Evolutionary conservation across 2,113 vertebrate genomes (phyloP).

Genomic region (Lates calcarifer): DNA sequence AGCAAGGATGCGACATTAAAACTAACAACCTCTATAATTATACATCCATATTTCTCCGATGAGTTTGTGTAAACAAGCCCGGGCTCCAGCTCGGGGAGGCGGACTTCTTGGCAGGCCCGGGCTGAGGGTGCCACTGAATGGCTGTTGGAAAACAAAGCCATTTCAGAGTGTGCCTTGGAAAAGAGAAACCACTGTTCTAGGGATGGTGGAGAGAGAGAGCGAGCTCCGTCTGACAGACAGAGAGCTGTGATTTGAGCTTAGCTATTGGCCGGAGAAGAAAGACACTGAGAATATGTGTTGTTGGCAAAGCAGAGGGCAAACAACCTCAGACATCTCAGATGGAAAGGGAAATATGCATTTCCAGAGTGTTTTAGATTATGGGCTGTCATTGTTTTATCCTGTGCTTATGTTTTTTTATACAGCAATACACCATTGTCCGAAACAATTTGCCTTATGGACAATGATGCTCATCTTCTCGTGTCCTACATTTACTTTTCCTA

Average conservation of each 20-base stretch:
- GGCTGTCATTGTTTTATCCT: constrained; percentile 70
- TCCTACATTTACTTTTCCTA: constrained; percentile 69
- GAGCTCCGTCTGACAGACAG: constrained; percentile 70
- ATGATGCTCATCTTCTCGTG: constrained; percentile 45
- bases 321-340: constrained; percentile 79
- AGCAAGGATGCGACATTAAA: constrained; percentile 79
- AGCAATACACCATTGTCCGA: constrained; percentile 45
- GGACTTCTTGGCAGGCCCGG: constrained; percentile 76
- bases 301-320: constrained; percentile 78
- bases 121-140: constrained; percentile 79
- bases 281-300: constrained; percentile 76
- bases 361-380: constrained; percentile 75
- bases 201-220: constrained; percentile 60
- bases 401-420: constrained; percentile 41
- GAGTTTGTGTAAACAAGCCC: constrained; percentile 83
- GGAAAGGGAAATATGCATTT: constrained; percentile 73
- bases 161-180: constrained; percentile 79
- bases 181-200: constrained; percentile 79
- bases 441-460: constrained; percentile 39
- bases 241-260: constrained; percentile 79
- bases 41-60: constrained; percentile 81
- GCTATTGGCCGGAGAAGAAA: constrained; percentile 80
- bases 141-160: constrained; percentile 82
- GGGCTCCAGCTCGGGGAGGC: constrained; percentile 75
- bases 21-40: constrained; percentile 83